A percentile compares a stretch with the other conserved stretches of the same genome.
Conservation (phyloP, 2,888 invertebrate genomes). For the Malthinus seriepunctatus region DNA sequence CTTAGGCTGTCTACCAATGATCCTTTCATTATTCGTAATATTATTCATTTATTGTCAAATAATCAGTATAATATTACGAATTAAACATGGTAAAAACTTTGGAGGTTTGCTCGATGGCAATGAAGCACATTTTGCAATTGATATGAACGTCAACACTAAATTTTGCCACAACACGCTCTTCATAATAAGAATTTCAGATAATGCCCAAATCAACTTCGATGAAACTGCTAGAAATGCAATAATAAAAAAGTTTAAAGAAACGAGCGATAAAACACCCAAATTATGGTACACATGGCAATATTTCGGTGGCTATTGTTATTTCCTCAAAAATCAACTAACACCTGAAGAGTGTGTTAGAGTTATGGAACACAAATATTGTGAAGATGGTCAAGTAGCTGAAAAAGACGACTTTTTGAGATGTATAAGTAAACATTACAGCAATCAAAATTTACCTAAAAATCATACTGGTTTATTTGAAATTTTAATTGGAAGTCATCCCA, state of each 20-base stretch:
- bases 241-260: too few species aligned
- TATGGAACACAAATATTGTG: too few species aligned
- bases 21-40: not conserved
- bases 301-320: too few species aligned
- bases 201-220: not conserved
- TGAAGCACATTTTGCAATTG: not conserved
- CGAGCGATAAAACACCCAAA: too few species aligned
- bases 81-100: not conserved
- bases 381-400: not conserved
- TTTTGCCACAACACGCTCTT: constrained; percentile 1
- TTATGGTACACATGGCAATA: too few species aligned
- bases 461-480: not conserved
- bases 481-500: not conserved
- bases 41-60: constrained; percentile 4
- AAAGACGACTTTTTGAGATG: not conserved
- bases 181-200: not conserved
- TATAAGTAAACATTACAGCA: not conserved
- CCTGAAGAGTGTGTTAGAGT: too few species aligned
- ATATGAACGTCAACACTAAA: constrained; percentile 4
- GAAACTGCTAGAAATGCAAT: too few species aligned
- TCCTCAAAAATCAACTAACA: too few species aligned
- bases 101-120: constrained; percentile 8
- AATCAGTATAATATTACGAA: constrained; percentile 3
- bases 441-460: not conserved
- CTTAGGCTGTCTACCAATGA: not conserved